A percentile compares a stretch with the other conserved stretches of the same genome.
Conservation (phyloP, 2,888 invertebrate species). For the Plebejus argus region DNA sequence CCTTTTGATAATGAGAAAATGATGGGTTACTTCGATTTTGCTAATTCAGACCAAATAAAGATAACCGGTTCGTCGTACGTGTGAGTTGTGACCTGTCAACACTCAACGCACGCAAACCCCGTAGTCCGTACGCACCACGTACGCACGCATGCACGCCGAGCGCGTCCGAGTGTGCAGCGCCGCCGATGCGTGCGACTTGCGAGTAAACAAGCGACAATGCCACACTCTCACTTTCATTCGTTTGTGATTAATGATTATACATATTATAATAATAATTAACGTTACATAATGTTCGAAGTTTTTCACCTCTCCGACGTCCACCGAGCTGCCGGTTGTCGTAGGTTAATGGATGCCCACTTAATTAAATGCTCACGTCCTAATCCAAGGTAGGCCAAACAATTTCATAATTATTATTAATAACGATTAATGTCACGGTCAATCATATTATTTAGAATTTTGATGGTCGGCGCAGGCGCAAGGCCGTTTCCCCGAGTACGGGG, state of each 20-base stretch:
- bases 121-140: background rate
- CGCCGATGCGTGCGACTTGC: background rate
- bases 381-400: slow-evolving; percentile 8
- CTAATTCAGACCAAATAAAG: background rate
- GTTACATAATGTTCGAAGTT: background rate
- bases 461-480: background rate
- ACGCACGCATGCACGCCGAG: slow-evolving; percentile 2
- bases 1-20: background rate
- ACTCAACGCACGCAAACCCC: slow-evolving; percentile 4
- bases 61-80: background rate
- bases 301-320: background rate
- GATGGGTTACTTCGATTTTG: background rate
- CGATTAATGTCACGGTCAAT: slow-evolving; percentile 26
- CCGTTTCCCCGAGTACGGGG: background rate
- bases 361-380: slow-evolving; percentile 7
- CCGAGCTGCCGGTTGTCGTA: background rate
- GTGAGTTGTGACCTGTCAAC: too few species aligned
- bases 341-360: background rate
- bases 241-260: background rate
- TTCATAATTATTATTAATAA: slow-evolving; percentile 23
- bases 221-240: slow-evolving; percentile 15
- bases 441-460: slow-evolving; percentile 18
- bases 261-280: background rate
- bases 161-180: background rate
- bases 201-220: slow-evolving; percentile 2